Evolutionary conservation across 2,888 invertebrate genomes (phyloP), one percentile per base, ranked within the genome.

Genomic region (Operophtera brumata): DNA sequence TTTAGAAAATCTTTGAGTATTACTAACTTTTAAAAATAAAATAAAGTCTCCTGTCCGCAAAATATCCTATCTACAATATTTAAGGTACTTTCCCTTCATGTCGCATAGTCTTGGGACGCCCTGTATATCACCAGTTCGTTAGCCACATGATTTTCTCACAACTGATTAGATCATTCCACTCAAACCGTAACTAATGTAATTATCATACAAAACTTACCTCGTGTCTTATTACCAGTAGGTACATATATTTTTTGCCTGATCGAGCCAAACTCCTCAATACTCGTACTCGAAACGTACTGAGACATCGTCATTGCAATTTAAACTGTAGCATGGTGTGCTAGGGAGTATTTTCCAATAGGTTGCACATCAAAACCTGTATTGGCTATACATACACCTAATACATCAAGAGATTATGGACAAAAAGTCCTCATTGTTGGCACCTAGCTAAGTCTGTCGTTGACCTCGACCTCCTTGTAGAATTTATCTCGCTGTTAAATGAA

Each of bases 371-470:
- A 57, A 61, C 54, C 49, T 47, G 61, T 62, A 54, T 62, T 64
- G 42, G 54, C 41, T 54, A 57, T n/a, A n/a, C n/a, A 60, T 64
- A 62, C 20, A 20, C 4, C 20, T 20, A 20, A 20, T 20, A 20
- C 58, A 53, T 53, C 54, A 50, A n/a, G 47, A 52, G 60, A 50
- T 62, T 56, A 54, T 35, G 35, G 48, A 46, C 56, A 73, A 75
- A 74, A 70, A 67, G 54, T 51, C 62, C 64, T 72, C 75, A 74
- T 76, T 77, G 77, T 78, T 77, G 75, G 68, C 68, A 66, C 63
- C 56, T 52, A 52, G 54, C 50, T 57, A 47, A 65, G 54, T 64
- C 26, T 59, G 48, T 54, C 48, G 42, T 52, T 56, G 59, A 69
- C 73, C 73, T 71, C 64, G 65, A 61, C 66, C 61, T 55, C 61